Conservation (phyloP, 2,888 invertebrate species). For the Endomychus coccineus region DNA sequence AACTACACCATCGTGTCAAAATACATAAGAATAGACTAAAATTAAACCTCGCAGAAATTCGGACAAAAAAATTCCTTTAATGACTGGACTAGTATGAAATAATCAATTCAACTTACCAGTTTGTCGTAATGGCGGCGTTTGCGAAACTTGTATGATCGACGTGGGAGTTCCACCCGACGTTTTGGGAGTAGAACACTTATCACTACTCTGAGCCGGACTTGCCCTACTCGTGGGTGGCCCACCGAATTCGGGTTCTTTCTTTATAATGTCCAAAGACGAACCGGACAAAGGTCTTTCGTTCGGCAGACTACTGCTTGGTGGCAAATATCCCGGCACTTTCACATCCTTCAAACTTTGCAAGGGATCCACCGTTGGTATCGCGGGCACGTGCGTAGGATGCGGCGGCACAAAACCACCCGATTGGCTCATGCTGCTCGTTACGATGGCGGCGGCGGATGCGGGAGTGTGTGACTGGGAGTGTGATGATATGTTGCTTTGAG, state of each 20-base stretch:
- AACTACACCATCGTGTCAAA: too few species aligned
- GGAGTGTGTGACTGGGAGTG: constrained; percentile 26
- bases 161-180: constrained; percentile 34
- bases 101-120: constrained; percentile 30
- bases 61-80: too few species aligned
- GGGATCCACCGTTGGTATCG: constrained; percentile 49
- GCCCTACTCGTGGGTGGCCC: constrained; percentile 37
- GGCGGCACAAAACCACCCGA: constrained; percentile 26
- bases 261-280: constrained; percentile 63
- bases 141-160: constrained; percentile 33
- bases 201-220: constrained; percentile 33
- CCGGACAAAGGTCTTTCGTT: constrained; percentile 49
- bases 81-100: too few species aligned
- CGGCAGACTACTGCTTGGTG: constrained; percentile 20
- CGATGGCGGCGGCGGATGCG: constrained; percentile 10
- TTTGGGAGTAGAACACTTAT: constrained; percentile 38
- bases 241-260: constrained; percentile 63
- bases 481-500: constrained; percentile 26
- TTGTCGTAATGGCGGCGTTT: constrained; percentile 47
- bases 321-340: constrained; percentile 48
- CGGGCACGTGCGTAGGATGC: constrained; percentile 23
- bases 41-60: too few species aligned
- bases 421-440: constrained; percentile 5
- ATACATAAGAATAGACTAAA: too few species aligned
- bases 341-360: constrained; percentile 72